Conservation (phyloP, 2,113 vertebrate genomes). For the Seriola dumerili region DNA sequence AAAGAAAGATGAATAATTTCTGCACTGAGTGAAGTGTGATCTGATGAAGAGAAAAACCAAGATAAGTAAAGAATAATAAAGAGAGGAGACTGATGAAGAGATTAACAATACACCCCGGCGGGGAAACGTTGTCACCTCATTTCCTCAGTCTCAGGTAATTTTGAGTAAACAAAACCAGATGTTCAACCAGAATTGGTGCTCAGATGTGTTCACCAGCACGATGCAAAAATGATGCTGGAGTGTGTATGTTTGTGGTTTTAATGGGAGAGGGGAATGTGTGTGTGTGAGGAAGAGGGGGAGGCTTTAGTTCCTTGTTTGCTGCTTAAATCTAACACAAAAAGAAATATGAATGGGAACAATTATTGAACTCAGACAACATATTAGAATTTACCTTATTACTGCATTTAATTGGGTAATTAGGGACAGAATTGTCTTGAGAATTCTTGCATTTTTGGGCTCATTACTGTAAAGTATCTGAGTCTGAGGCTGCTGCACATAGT, state of each 20-base stretch:
- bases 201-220: slow-evolving; percentile 39
- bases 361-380: slow-evolving; percentile 49
- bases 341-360: slow-evolving; percentile 29
- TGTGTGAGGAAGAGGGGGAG: background rate
- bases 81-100: slow-evolving; percentile 43
- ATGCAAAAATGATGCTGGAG: slow-evolving; percentile 9
- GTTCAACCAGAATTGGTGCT: slow-evolving; percentile 34
- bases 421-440: slow-evolving; percentile 50
- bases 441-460: slow-evolving; percentile 62
- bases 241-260: background rate
- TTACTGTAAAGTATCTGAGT: slow-evolving; percentile 41
- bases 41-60: slow-evolving; percentile 4
- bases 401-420: slow-evolving; percentile 49
- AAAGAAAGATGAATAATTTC: slow-evolving; percentile 57
- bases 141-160: slow-evolving; percentile 52
- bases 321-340: slow-evolving; percentile 32
- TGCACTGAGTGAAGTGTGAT: slow-evolving; percentile 39
- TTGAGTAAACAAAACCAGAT: slow-evolving; percentile 66
- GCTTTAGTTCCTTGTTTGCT: slow-evolving; percentile 30
- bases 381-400: slow-evolving; percentile 30
- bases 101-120: slow-evolving; percentile 2
- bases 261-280: background rate
- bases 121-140: slow-evolving; percentile 41
- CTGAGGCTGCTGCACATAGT: slow-evolving; percentile 23
- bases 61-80: slow-evolving; percentile 13